phyloP scores from a whole-genome alignment of 2,797 vertebrate genomes.

The Rhyacichthys aspro region DNA sequence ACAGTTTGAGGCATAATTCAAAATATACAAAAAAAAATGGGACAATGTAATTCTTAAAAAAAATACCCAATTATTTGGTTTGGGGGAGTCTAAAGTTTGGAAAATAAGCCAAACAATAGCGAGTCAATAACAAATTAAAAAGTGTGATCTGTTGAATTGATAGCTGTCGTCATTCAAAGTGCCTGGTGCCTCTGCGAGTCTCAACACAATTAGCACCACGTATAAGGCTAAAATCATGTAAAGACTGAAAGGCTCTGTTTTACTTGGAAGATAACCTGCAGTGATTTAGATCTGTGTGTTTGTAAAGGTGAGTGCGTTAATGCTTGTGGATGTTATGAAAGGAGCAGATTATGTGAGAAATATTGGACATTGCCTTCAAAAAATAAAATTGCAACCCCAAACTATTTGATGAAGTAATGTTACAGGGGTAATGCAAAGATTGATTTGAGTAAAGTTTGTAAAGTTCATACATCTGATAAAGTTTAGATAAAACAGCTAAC shows the following conservation, averaged over 20 bases:
- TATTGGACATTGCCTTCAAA: no score
- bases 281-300: background rate
- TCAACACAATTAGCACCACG: conserved; percentile 69
- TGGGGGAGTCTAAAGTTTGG: conserved; percentile 16
- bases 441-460: no score
- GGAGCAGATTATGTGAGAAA: no score
- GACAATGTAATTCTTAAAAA: conserved; percentile 46
- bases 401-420: no score
- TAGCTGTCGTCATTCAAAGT: conserved; percentile 35
- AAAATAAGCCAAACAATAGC: conserved; percentile 45
- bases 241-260: conserved; percentile 3
- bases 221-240: conserved; percentile 19
- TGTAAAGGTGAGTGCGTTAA: background rate
- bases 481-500: no score
- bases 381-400: no score
- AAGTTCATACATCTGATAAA: no score
- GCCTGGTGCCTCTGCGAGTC: conserved; percentile 50
- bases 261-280: background rate
- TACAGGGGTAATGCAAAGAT: no score
- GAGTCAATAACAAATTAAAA: conserved; percentile 77
- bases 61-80: conserved; percentile 10
- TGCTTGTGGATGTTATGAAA: no score
- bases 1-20: no score
- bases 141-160: conserved; percentile 63
- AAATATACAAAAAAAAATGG: no score